Conservation (phyloP, 2,888 invertebrate species). For the Neoitamus cyanurus region DNA sequence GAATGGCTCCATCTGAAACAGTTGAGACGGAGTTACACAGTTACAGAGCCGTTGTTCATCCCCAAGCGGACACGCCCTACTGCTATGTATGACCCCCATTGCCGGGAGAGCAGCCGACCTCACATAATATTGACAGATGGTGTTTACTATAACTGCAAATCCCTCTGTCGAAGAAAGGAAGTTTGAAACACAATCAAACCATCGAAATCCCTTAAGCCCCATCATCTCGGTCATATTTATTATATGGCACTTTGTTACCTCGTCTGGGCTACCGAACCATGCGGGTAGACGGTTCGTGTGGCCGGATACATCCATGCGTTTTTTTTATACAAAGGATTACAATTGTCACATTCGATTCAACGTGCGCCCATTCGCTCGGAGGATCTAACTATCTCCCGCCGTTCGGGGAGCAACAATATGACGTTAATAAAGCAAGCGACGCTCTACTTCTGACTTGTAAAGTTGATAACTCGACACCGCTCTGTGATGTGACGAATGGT, state of each 20-base stretch:
- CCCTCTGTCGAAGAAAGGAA: constrained; percentile 23
- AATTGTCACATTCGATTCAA: constrained; percentile 53
- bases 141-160: constrained; percentile 34
- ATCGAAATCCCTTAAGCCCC: constrained; percentile 45
- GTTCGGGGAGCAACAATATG: constrained; percentile 24
- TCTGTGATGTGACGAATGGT: constrained; percentile 27
- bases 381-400: constrained; percentile 12
- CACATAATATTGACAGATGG: constrained; percentile 46
- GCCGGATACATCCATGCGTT: neutral
- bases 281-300: neutral
- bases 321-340: constrained; percentile 49
- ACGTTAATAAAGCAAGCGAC: constrained; percentile 21
- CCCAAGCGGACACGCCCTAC: neutral
- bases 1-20: neutral
- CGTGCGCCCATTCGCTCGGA: constrained; percentile 43
- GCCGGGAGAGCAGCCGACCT: neutral
- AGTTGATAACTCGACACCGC: constrained; percentile 10
- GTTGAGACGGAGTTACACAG: neutral
- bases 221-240: constrained; percentile 46
- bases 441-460: neutral
- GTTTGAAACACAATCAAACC: constrained; percentile 40
- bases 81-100: neutral
- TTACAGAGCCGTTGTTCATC: neutral
- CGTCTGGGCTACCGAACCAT: neutral
- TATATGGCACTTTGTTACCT: constrained; percentile 20